Evolutionary conservation across 92 coral and sea anemone species (phyloP).

Genomic region (Virgularia gustaviana): DNA sequence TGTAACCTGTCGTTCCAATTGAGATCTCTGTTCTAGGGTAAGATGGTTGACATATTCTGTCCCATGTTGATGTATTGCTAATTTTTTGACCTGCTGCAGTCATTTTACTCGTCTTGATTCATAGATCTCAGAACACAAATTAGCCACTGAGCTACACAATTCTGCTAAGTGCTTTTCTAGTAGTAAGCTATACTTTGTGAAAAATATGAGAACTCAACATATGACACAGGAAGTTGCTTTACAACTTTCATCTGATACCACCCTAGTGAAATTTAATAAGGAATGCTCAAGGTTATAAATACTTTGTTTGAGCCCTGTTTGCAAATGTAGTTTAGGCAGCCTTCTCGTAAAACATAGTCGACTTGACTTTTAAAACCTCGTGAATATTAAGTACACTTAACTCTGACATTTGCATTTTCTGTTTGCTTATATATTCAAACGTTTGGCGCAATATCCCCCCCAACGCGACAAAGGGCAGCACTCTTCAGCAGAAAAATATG

Average conservation of each 20-base stretch:
- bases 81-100: not conserved
- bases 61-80: not conserved
- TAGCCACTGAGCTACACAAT: not conserved
- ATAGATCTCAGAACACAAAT: not conserved
- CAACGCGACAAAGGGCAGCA: too few species aligned
- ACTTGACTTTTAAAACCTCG: not conserved
- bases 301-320: not conserved
- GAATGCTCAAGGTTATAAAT: not conserved
- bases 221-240: slow-evolving; percentile 1
- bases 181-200: not conserved
- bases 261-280: not conserved
- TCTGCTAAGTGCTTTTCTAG: not conserved
- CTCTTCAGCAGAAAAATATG: too few species aligned
- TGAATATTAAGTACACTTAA: not conserved
- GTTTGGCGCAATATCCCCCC: too few species aligned
- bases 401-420: too few species aligned
- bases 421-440: too few species aligned
- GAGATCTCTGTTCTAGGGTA: not conserved
- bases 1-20: not conserved
- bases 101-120: not conserved
- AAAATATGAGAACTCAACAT: not conserved
- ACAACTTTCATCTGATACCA: not conserved
- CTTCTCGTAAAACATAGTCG: not conserved
- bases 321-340: not conserved
- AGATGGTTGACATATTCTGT: not conserved